Evolutionary conservation across 2,888 invertebrate genomes (phyloP), one percentile per base, ranked within the genome.

Genomic region (Melitaea athalia): DNA sequence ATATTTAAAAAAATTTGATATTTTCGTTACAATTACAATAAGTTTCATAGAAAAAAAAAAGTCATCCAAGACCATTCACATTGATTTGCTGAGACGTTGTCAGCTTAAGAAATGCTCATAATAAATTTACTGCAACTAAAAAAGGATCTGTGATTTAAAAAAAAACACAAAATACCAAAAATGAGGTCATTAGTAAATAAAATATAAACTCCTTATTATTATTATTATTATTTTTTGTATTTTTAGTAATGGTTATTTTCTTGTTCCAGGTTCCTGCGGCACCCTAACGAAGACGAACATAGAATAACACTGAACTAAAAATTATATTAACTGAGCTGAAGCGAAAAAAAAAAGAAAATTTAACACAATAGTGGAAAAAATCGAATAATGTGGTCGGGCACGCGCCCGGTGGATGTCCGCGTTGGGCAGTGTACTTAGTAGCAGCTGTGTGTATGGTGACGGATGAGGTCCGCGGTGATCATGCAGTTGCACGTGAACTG

Each of bases 401-500:
- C 79, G 86, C 80, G 87, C 86, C 89, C 88, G 81, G 79, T 76
- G 84, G 80, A 84, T 79, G 85, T 81, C 77, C 80, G 80, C 77
- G 83, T 79, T 76, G 83, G 83, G 76, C 80, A 80, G 85, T 88
- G 85, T 83, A 89, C 89, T 88, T 91, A 91, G 89, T 90, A 85
- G 80, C 75, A 78, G 78, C 87, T 88, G 89, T 80, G 81, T 77
- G 81, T 84, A 86, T 83, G 87, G 89, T 83, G 87, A 86, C 82
- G 81, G 81, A 84, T 81, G 81, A 83, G 85, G 78, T 81, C 81
- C 76, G 81, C 78, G 77, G 79, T 85, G 81, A 85, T 85, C 80
- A 90, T 92, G 93, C n/a, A n/a, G n/a, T n/a, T n/a, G n/a, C 92
- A 92, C 76, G 83, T 88, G 83, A 89, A 87, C 79, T 89, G 86